Base-by-base conservation (phyloP, 2,797 vertebrate species). In the Vespertilio murinus region DNA sequence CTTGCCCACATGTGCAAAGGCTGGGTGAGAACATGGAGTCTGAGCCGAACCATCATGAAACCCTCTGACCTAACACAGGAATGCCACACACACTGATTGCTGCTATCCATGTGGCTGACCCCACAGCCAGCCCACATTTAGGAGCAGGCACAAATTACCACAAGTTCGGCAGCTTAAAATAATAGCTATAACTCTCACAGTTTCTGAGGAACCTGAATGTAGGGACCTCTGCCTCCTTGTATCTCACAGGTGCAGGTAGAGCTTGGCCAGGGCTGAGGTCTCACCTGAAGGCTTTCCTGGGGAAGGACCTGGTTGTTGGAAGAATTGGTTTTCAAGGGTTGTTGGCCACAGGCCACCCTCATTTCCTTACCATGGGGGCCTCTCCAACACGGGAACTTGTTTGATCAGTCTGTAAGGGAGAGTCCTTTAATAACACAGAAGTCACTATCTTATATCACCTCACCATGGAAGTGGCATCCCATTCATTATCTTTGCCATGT, bases 61-160 rank as follows among this genome's bases (percentile, higher is more conserved):
- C 14, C n/a, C n/a, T n/a, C 65, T 2, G 12, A 61, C 10, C 11
- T 70, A 47, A 56, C 22, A 25, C n/a, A 2, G 38, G 35, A 56
- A 35, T 2, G 5, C 18, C 28, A 30, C 23, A n/a, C 45, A 25
- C 16, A 2, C 7, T 0, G 2, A 33, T 8, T 3, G 9, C 5
- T 18, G 14, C 52, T 38, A 11, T 33, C 67, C 33, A 1, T 2
- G 1, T 20, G 16, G 9, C 1, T 28, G n/a, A 77, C 18, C 28
- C 28, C 33, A 49, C 10, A 8, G 38, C 40, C 33, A 42, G 35
- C 52, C 28, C 47, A 30, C 23, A 17, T 73, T 73, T 54, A 0
- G 35, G 20, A 75, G 4, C 0, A 0, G n/a, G 30, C 10, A 30
- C 45, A 64, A 17, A 65, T 20, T 5, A 9, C 64, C 45, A 35